A percentile compares a stretch with the other conserved stretches of the same genome.
phyloP scores from a whole-genome alignment of 2,797 vertebrate genomes.

The Lagodon rhomboides region DNA sequence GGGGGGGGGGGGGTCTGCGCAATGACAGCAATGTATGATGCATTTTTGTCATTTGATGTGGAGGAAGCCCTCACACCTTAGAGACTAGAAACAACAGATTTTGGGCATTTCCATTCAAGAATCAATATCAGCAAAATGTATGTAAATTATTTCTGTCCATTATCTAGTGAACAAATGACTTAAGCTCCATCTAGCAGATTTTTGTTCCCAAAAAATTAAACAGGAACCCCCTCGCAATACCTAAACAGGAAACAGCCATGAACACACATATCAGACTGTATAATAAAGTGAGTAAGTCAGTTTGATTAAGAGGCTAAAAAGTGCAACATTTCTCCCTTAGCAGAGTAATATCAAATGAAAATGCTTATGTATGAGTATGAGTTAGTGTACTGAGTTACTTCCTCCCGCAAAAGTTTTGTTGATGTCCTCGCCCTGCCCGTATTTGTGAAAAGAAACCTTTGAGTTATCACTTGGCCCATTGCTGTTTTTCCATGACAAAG shows the following conservation, averaged over 20 bases:
- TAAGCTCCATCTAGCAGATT: background rate
- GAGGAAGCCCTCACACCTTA: too few species aligned
- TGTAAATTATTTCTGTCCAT: background rate
- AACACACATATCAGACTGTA: too few species aligned
- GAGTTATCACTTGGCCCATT: constrained; percentile 69
- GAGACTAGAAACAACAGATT: background rate
- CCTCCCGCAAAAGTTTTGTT: constrained; percentile 7
- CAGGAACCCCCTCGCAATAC: too few species aligned
- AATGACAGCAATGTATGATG: too few species aligned
- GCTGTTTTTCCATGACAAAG: constrained; percentile 80
- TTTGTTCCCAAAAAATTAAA: too few species aligned
- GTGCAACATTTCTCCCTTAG: too few species aligned
- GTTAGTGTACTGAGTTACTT: constrained; percentile 4
- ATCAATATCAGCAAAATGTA: background rate
- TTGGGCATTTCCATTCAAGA: background rate
- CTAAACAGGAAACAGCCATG: too few species aligned
- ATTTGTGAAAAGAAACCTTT: constrained; percentile 39
- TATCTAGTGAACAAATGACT: background rate
- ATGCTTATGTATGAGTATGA: background rate
- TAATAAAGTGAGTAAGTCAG: too few species aligned
- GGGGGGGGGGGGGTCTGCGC: too few species aligned
- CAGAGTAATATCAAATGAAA: background rate
- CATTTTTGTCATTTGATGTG: too few species aligned
- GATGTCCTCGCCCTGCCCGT: constrained; percentile 15
- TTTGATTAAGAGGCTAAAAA: too few species aligned